Conservation (phyloP, 1,140 invertebrate genomes). For the Anadara kagoshimensis region DNA sequence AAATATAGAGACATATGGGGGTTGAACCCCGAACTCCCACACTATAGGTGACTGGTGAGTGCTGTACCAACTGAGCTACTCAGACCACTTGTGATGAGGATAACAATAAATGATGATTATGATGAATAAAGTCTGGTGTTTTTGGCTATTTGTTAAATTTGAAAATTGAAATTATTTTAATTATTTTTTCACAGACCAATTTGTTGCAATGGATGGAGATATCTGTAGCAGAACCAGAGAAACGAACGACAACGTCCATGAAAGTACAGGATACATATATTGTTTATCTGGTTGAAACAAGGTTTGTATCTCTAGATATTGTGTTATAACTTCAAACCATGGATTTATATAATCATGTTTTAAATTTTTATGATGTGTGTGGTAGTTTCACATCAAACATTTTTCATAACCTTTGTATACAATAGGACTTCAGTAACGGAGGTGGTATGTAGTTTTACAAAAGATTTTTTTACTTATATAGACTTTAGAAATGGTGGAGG, state of each 20-base stretch:
- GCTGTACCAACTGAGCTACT: background rate
- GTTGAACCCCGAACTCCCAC: too few relatives aligned
- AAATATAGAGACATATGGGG: too few relatives aligned
- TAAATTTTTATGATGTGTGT: too few relatives aligned
- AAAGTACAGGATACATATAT: conserved; percentile 89
- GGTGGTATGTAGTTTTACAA: too few relatives aligned
- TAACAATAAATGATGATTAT: background rate
- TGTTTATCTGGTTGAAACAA: conserved; percentile 89
- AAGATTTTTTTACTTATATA: too few relatives aligned
- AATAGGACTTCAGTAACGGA: too few relatives aligned
- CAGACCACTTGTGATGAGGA: too few relatives aligned
- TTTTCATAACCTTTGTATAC: too few relatives aligned
- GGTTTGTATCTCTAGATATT: conserved; percentile 49
- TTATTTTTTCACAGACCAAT: conserved; percentile 78
- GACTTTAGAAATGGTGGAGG: too few relatives aligned
- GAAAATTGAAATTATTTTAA: background rate
- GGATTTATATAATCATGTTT: too few relatives aligned
- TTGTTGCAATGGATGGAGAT: conserved; percentile 87
- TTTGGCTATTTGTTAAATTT: conserved; percentile 3
- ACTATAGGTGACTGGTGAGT: background rate
- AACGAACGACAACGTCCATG: conserved; percentile 84
- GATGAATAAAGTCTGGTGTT: background rate
- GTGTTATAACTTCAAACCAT: too few relatives aligned
- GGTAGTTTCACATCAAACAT: too few relatives aligned
- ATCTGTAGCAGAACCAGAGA: conserved; percentile 88